Conservation (phyloP, 1,140 invertebrate genomes). For the Metopolophium dirhodum region DNA sequence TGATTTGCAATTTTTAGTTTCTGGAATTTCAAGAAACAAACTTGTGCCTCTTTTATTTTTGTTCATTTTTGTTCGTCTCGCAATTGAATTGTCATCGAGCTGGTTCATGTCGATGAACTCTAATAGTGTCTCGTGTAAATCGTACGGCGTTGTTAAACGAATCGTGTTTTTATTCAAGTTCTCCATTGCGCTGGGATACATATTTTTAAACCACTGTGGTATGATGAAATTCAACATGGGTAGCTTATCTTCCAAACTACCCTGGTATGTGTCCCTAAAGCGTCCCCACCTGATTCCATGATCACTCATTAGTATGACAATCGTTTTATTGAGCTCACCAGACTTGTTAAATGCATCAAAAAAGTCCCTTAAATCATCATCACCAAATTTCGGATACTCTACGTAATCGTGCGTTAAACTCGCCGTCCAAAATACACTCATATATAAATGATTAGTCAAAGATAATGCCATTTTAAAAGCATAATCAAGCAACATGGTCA, state of each 20-base stretch:
- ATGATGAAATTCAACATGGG: slow-evolving; percentile 71
- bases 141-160: slow-evolving; percentile 69
- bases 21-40: slow-evolving; percentile 61
- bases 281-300: slow-evolving; percentile 70
- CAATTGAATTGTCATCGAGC: slow-evolving; percentile 62
- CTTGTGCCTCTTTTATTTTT: slow-evolving; percentile 64
- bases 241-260: slow-evolving; percentile 73
- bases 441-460: slow-evolving; percentile 61
- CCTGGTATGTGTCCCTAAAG: slow-evolving; percentile 70
- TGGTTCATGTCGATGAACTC: slow-evolving; percentile 65
- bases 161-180: slow-evolving; percentile 67
- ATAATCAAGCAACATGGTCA: slow-evolving; percentile 60
- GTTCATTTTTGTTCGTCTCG: slow-evolving; percentile 61
- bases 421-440: slow-evolving; percentile 66
- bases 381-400: slow-evolving; percentile 64
- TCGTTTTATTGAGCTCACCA: slow-evolving; percentile 64
- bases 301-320: slow-evolving; percentile 67
- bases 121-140: slow-evolving; percentile 71
- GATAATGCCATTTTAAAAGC: slow-evolving; percentile 59
- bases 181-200: slow-evolving; percentile 65
- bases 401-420: slow-evolving; percentile 67
- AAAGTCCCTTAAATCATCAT: slow-evolving; percentile 66
- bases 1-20: slow-evolving; percentile 64
- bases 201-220: slow-evolving; percentile 68
- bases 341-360: slow-evolving; percentile 61